A percentile compares a stretch with the other conserved stretches of the same genome.
Conservation (phyloP, 2,113 vertebrate genomes). For the Probosciger aterrimus region DNA sequence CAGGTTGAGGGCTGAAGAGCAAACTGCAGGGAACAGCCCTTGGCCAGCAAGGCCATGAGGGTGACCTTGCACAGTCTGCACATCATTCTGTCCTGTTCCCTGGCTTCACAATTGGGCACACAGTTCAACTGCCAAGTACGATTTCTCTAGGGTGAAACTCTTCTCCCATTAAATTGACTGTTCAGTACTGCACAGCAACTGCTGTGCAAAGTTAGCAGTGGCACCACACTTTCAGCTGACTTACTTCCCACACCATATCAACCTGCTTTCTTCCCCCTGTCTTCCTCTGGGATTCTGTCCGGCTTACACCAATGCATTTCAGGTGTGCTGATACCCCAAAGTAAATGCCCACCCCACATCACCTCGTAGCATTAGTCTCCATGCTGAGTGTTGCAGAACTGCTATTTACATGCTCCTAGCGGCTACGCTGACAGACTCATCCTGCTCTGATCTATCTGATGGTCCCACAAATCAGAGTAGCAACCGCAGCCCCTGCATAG, state of each 20-base stretch:
- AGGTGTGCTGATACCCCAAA: neutral
- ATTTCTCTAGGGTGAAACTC: neutral
- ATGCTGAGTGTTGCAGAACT: neutral
- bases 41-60: neutral
- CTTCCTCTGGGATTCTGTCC: neutral
- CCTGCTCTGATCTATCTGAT: neutral
- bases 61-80: accelerated
- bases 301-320: neutral
- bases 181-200: neutral
- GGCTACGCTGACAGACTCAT: accelerated
- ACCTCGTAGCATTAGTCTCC: neutral
- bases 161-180: neutral
- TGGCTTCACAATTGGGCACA: neutral
- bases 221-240: neutral
- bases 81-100: neutral
- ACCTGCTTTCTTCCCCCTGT: neutral
- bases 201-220: neutral
- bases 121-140: neutral
- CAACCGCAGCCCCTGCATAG: neutral
- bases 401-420: neutral
- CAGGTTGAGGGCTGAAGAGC: neutral
- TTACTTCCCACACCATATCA: neutral
- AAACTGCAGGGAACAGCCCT: neutral
- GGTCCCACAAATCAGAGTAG: neutral
- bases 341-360: neutral